These are phyloP conservation scores for Drosophila pachea DNA, from an alignment of 1,140 invertebrate species.

Conservation along the genomic window DNA sequence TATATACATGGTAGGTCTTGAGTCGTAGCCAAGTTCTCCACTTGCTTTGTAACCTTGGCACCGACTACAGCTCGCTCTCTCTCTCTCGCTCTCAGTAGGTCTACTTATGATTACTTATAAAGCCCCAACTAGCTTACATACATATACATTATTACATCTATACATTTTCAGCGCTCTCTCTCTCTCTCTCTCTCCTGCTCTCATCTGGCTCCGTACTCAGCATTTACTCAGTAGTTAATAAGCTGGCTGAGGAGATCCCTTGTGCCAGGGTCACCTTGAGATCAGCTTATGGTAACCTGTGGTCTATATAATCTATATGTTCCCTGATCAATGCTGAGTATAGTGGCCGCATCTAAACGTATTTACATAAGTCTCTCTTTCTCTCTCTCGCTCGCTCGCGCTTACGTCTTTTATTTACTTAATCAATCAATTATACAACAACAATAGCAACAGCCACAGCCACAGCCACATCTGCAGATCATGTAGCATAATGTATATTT, in stretches of 20 bases:
- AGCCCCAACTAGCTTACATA: conserved; percentile 40
- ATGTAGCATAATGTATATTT: conserved; percentile 36
- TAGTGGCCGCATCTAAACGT: not conserved
- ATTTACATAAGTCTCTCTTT: conserved; percentile 13
- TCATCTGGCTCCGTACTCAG: not conserved
- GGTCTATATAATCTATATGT: not conserved
- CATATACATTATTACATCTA: conserved; percentile 32
- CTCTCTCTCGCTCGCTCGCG: not conserved
- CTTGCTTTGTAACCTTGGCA: conserved; percentile 24
- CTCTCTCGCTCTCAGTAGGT: conserved; percentile 21
- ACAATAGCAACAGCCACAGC: conserved; percentile 5
- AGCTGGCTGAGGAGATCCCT: not conserved
- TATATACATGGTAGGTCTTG: conserved; percentile 14
- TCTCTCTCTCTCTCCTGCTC: too few relatives aligned
- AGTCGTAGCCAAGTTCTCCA: conserved; percentile 12
- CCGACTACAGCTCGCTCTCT: conserved; percentile 18
- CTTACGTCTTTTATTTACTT: conserved; percentile 26
- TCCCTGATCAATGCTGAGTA: not conserved
- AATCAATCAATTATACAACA: conserved; percentile 4
- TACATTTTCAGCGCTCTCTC: not conserved
- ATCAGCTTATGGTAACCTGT: too few relatives aligned
- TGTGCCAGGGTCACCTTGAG: too few relatives aligned
- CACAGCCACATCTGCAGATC: conserved; percentile 1
- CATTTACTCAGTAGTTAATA: not conserved
- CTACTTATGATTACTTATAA: conserved; percentile 32